These are phyloP conservation scores for Gandaritis pyraliata DNA, from an alignment of 2,888 invertebrate genomes.

Conservation along the genomic window DNA sequence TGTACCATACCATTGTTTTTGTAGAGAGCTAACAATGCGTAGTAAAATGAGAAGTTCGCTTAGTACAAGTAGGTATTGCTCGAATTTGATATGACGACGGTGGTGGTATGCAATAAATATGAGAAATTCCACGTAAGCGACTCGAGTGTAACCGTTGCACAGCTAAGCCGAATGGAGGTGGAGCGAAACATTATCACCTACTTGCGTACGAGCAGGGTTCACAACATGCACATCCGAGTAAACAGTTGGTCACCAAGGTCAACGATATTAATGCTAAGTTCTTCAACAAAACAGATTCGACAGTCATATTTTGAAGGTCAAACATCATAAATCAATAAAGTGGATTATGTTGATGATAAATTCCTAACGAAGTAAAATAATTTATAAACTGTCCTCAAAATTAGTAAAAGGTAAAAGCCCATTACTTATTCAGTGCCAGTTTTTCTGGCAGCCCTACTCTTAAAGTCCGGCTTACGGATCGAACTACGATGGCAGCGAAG, in stretches of 20 bases:
- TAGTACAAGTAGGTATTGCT: slow-evolving; percentile 24
- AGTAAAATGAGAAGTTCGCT: slow-evolving; percentile 47
- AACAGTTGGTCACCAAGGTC: not conserved
- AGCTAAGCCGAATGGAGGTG: slow-evolving; percentile 57
- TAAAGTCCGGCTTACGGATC: slow-evolving; percentile 34
- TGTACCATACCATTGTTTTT: slow-evolving; percentile 35
- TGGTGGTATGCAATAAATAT: slow-evolving; percentile 55
- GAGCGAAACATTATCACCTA: slow-evolving; percentile 72
- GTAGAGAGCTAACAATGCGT: slow-evolving; percentile 58
- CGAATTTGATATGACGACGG: slow-evolving; percentile 53
- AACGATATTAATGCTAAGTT: not conserved
- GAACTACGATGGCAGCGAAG: slow-evolving; percentile 38
- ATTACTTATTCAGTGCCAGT: slow-evolving; percentile 25
- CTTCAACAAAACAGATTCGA: no score
- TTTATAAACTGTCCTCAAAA: slow-evolving; percentile 8
- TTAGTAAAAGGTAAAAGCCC: not conserved
- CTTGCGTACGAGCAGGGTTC: slow-evolving; percentile 46
- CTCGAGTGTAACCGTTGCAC: slow-evolving; percentile 54
- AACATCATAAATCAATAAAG: slow-evolving; percentile 2
- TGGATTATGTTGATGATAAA: not conserved
- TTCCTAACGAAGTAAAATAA: not conserved
- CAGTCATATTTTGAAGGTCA: not conserved
- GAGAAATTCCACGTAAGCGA: slow-evolving; percentile 65
- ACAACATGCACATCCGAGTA: slow-evolving; percentile 7
- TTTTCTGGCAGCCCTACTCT: slow-evolving; percentile 41